Base-by-base conservation (phyloP, 2,888 invertebrate species). In the Heteromurus nitidus region DNA sequence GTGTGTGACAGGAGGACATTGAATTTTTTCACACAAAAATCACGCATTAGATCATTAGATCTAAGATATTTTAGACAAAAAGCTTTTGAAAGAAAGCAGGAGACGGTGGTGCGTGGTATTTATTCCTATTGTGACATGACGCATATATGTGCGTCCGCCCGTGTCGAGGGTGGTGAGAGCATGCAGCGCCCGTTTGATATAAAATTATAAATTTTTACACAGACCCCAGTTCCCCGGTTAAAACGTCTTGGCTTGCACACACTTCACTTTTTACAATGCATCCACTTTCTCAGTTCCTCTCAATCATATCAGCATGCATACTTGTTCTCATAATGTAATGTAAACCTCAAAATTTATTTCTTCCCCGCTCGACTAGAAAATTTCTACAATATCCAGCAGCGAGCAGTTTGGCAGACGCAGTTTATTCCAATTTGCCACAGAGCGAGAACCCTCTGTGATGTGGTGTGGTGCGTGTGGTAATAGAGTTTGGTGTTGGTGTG, bases 1-100 rank as follows among this genome's bases (percentile, higher is more conserved):
- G 77, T 31, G 50, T 42, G 53, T 69, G 77, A 70, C 77, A 69
- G 47, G 76, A 69, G 67, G 24, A 75, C 20, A 24, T 44, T 47
- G 31, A 77, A 68, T 69, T 60, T n/a, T 67, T 68, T 60, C 30
- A 47, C 47, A 18, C 44, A 60, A 67, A 73, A 60, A 68, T 68
- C 76, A 68, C 67, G 67, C 65, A 55, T 55, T 20, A 1, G 28
- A 3, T 24, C 26, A 26, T 58, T 11, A 28, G 28, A 24, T 7
- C 7, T 50, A 50, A 50, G n/a, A 50, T 50, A 7, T 36, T 36
- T 7, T 9, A 7, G 36, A 36, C 7, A 36, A 36, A 5, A 50
- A 50, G 5, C 13, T 50, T 50, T 11, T 50, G 5, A 13, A 50
- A 7, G 18, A 5, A 50, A 7, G 50, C 13, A 36, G 50, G 50